Evolutionary conservation across 2,797 vertebrate genomes (phyloP), one percentile per base, ranked within the genome.

Genomic region (Chromobotia macracanthus): DNA sequence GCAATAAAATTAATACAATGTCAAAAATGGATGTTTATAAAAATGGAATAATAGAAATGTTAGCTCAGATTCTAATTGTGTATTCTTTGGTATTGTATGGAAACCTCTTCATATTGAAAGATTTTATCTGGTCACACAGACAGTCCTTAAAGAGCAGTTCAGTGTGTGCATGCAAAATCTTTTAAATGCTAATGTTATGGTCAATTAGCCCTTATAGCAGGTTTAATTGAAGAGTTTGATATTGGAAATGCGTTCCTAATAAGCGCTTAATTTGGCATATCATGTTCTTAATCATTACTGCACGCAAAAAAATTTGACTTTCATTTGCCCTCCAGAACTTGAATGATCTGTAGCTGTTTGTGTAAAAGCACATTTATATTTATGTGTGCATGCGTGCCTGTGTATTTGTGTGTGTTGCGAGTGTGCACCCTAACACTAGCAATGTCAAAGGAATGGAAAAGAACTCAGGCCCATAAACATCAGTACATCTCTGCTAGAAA

Each of bases 231-330:
- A 78, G 50, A 67, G 60, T 65, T 56, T 75, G 75, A 38, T 61
- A 44, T 25, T 73, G n/a, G 72, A 79, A 75, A 76, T 78, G 81
- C 10, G 64, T 41, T 78, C 8, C 50, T 84, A 70, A 84, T 81
- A 78, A 79, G 55, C 19, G 25, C 11, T 78, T 75, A 56, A 81
- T 83, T 83, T 77, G 53, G 75, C 38, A 16, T 79, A 31, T 69
- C 79, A 46, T 85, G 66, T 69, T 75, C 31, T 25, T 58, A 75
- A 66, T 67, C 16, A 50, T 76, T 56, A 44, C 41, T 41, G 75
- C 72, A 65, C 18, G n/a, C 18, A 21, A 44, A 44, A 68, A 48
- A 25, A 48, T 21, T 16, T 63, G 44, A 58, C 38, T 68, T 65
- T 31, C 63, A 18, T 76, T 58, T 70, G 15, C 25, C 75, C 66